Base-by-base conservation (phyloP, 2,797 vertebrate species). In the Poliocrania exsul region DNA sequence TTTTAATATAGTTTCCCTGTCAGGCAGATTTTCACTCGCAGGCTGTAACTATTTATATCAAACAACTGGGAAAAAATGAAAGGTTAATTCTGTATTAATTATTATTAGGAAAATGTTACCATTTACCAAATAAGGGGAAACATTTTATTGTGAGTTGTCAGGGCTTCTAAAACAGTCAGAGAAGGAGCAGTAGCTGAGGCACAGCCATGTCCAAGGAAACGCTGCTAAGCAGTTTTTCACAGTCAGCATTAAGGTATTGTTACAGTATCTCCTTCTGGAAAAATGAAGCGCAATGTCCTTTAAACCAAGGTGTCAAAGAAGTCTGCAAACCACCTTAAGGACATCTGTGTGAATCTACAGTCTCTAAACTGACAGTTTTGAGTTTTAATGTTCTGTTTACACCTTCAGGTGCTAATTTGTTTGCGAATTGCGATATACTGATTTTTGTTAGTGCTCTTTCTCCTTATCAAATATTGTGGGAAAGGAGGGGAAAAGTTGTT, bases 271-370 rank as follows among this genome's bases (percentile, higher is more conserved):
- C 49, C 18, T 69, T 29, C 42, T 4, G 1, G 21, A 88, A 81
- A 65, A 93, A 65, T 3, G 14, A 49, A 61, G 31, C 7, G 0
- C 6, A 31, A 6, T 40, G 7, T 13, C 33, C 51, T 75, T 69
- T 35, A 75, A 91, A 53, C 4, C 6, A 11, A 50, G 58, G 16
- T 53, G 16, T 33, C 56, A n/a, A 50, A 44, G 5, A 21, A 61
- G 23, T 7, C 64, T 50, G 18, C 16, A 78, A 62, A 44, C 4
- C 23, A 25, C 31, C 18, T 21, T 15, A 16, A 0, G n/a, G 29
- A 19, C 0, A 0, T 29, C 33, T 19, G 4, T 7, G n/a, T 47
- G 35, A 88, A 42, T 16, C 33, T 42, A 8, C 21, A 40, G 9
- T 38, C 21, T 80, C 69, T 62, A 65, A 77, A 44, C 8, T 2